phyloP scores from a whole-genome alignment of 2,797 vertebrate species.

The Spondyliosoma cantharus region DNA sequence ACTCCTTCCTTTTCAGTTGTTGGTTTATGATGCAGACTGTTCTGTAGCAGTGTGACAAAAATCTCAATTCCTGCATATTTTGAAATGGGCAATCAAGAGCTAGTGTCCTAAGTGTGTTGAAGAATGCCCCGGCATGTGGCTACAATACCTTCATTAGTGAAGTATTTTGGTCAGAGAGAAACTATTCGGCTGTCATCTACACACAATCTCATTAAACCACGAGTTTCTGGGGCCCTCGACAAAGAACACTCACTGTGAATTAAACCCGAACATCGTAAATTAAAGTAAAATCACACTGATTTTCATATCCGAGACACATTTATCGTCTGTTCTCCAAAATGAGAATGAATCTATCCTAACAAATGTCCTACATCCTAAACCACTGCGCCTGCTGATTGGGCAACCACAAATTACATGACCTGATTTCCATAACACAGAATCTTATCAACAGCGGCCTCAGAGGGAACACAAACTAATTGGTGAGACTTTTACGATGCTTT shows the following conservation, averaged over 20 bases:
- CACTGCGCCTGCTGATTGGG: slow-evolving; percentile 46
- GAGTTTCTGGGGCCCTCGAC: neutral
- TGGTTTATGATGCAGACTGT: neutral
- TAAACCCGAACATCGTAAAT: slow-evolving; percentile 2
- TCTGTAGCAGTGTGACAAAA: slow-evolving; percentile 9
- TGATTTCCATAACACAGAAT: slow-evolving; percentile 69
- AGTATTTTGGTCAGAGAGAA: slow-evolving; percentile 30
- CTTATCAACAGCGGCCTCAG: slow-evolving; percentile 70
- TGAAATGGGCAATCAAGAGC: neutral
- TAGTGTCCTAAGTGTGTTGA: neutral
- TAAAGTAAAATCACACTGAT: slow-evolving; percentile 5
- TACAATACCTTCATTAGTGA: slow-evolving; percentile 10
- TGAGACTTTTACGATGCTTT: slow-evolving; percentile 59
- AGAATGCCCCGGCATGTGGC: neutral
- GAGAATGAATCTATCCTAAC: slow-evolving; percentile 29
- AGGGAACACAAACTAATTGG: slow-evolving; percentile 74
- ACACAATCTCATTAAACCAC: slow-evolving; percentile 10
- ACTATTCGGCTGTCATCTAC: slow-evolving; percentile 9
- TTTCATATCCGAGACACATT: neutral
- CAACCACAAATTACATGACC: slow-evolving; percentile 71
- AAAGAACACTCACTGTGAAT: neutral
- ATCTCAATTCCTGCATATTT: slow-evolving; percentile 9
- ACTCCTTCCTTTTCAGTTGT: no score
- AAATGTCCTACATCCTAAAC: slow-evolving; percentile 45
- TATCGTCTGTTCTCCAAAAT: slow-evolving; percentile 6